Evolutionary conservation across 1,140 invertebrate genomes (phyloP).

Genomic region (Drosophila chauvacae): DNA sequence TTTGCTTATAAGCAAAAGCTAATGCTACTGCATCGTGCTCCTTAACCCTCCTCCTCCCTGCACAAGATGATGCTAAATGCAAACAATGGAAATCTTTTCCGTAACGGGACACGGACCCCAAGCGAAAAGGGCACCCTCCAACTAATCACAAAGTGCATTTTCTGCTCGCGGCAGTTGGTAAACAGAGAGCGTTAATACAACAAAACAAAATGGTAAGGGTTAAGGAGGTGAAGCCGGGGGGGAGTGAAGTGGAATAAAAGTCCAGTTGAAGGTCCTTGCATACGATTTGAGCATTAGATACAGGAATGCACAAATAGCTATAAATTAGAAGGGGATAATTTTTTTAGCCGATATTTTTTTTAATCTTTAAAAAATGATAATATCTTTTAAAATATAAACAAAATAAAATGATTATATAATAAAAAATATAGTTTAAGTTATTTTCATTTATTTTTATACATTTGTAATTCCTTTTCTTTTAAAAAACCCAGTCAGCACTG

Average conservation of each 20-base stretch:
- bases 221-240: background rate
- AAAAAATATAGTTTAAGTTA: background rate
- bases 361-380: too few relatives aligned
- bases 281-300: slow-evolving; percentile 67
- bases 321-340: background rate
- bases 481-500: background rate
- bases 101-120: slow-evolving; percentile 25
- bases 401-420: background rate
- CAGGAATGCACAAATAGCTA: background rate
- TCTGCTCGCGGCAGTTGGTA: slow-evolving; percentile 78
- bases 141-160: slow-evolving; percentile 82
- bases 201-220: slow-evolving; percentile 4
- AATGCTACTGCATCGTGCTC: background rate
- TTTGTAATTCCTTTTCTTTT: background rate
- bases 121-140: slow-evolving; percentile 64
- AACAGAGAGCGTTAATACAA: slow-evolving; percentile 35
- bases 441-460: too few relatives aligned
- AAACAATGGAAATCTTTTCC: slow-evolving; percentile 56
- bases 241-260: slow-evolving; percentile 63
- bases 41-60: background rate
- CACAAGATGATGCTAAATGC: slow-evolving; percentile 60
- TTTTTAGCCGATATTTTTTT: fast-evolving
- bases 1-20: slow-evolving; percentile 31
- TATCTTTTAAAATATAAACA: too few relatives aligned
- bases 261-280: slow-evolving; percentile 73